These are phyloP conservation scores for Rutpela maculata DNA, from an alignment of 2,888 invertebrate genomes.

Conservation along the genomic window DNA sequence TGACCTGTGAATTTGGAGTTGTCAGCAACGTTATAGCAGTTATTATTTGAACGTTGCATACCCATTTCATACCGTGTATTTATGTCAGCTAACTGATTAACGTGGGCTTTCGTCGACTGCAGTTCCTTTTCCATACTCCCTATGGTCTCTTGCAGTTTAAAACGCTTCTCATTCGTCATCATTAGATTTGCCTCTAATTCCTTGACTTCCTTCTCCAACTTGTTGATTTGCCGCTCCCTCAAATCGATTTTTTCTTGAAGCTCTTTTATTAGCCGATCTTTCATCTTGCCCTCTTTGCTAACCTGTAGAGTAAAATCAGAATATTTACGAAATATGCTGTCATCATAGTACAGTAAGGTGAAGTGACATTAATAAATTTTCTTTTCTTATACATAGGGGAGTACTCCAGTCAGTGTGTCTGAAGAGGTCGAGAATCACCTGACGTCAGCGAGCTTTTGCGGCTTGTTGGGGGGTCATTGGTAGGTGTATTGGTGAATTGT, in stretches of 20 bases:
- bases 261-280: constrained; percentile 65
- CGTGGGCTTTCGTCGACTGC: constrained; percentile 68
- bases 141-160: constrained; percentile 69
- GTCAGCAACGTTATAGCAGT: neutral
- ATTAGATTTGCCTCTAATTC: constrained; percentile 66
- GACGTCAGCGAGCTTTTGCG: too few relatives aligned
- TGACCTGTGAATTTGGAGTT: constrained; percentile 10
- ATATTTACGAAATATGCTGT: constrained; percentile 5
- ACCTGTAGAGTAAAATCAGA: constrained; percentile 45
- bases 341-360: neutral
- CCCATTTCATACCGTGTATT: constrained; percentile 68
- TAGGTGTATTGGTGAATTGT: too few relatives aligned
- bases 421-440: too few relatives aligned
- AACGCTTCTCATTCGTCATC: constrained; percentile 69
- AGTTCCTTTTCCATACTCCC: constrained; percentile 69
- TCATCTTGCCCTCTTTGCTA: constrained; percentile 60
- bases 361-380: too few relatives aligned
- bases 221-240: constrained; percentile 61
- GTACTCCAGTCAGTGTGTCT: too few relatives aligned
- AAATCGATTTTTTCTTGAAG: constrained; percentile 65
- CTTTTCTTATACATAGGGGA: too few relatives aligned
- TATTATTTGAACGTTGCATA: constrained; percentile 54
- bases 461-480: too few relatives aligned
- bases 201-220: constrained; percentile 65
- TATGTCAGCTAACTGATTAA: constrained; percentile 66